Conservation (phyloP, 1,140 invertebrate genomes). For the Bombus picipes region DNA sequence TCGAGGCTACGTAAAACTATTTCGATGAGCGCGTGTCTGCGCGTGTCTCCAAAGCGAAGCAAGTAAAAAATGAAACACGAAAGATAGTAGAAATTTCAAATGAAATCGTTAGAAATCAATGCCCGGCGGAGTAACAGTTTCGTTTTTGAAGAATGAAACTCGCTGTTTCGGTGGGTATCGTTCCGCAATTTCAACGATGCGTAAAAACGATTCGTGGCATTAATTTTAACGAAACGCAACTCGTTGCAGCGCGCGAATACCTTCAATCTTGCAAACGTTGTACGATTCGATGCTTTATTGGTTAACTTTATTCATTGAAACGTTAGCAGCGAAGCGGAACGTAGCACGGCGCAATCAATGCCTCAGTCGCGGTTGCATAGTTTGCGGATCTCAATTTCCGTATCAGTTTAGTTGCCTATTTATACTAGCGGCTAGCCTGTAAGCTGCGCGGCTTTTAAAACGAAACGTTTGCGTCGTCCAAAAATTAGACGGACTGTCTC, state of each 20-base stretch:
- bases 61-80: background rate
- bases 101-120: background rate
- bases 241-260: slow-evolving; percentile 40
- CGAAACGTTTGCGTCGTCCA: background rate
- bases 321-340: slow-evolving; percentile 49
- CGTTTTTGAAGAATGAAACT: too few relatives aligned
- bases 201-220: slow-evolving; percentile 38
- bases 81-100: background rate
- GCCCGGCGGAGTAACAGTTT: background rate
- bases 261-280: slow-evolving; percentile 25
- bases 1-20: too few relatives aligned
- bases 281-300: slow-evolving; percentile 67
- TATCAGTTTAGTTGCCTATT: slow-evolving; percentile 47
- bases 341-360: slow-evolving; percentile 44
- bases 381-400: slow-evolving; percentile 59
- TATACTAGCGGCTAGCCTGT: background rate
- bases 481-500: background rate
- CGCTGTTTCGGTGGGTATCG: background rate
- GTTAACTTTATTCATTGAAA: slow-evolving; percentile 69
- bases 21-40: too few relatives aligned
- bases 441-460: slow-evolving; percentile 28
- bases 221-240: slow-evolving; percentile 63
- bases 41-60: background rate
- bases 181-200: background rate
- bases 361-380: slow-evolving; percentile 58